Evolutionary conservation across 2,797 vertebrate genomes (phyloP), one percentile per base, ranked within the genome.

Genomic region (Serranus cabrilla): DNA sequence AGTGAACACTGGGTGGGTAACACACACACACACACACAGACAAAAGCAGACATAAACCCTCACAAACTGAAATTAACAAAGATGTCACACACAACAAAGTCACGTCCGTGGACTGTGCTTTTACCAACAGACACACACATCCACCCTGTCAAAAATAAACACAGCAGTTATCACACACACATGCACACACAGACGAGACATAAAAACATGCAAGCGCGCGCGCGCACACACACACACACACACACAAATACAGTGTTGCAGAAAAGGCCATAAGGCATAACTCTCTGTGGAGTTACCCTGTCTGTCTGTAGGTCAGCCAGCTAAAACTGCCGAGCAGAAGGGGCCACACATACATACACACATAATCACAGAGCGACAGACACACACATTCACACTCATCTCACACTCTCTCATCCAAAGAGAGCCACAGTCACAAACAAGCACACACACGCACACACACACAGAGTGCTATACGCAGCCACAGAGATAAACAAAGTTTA

Each of bases 281-380:
- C 27, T 80, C 80, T 88, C 81, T 21, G 61, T 6, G 27, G 90
- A 66, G 62, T 10, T 68, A 66, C 65, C 66, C 68, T 82, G 81
- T 71, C 65, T 67, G 83, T 81, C 71, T 85, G 85, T 78, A 74
- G 87, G 78, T 89, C 87, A 87, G 80, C 65, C 67, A 74, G 85
- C 76, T 60, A 49, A 61, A 78, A 69, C 76, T 72, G 85, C 74
- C 68, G 65, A 87, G 72, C 90, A 91, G 88, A 88, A 83, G 87
- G 83, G 90, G 74, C 82, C 78, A 84, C 43, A 56, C 52, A 58
- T 0, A 63, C 49, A 70, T 39, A 42, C 54, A 14, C 8, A 23
- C 57, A 64, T 1, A 51, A 42, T 14, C 50, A 59, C 56, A 73
- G 27, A 56, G 56, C 14, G 6, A 56, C 61, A 59, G 17, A 34